These are phyloP conservation scores for Pseudomyrmex pallidus DNA, from an alignment of 1,140 invertebrate genomes.

Conservation along the genomic window DNA sequence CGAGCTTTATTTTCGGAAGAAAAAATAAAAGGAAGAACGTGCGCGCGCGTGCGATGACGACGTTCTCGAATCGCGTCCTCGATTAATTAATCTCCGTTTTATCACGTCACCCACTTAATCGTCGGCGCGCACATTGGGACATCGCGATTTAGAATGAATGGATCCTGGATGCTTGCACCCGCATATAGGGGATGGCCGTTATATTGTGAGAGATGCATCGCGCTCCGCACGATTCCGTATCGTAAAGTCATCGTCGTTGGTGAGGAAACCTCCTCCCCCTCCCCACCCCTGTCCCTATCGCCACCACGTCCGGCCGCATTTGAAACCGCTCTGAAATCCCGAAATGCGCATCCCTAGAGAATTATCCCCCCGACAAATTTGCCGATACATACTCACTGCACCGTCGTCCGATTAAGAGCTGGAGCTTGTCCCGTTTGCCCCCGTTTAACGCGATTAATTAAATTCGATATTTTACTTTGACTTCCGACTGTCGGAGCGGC, in stretches of 20 bases:
- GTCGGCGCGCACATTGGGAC: constrained; percentile 34
- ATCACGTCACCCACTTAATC: constrained; percentile 46
- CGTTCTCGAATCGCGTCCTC: neutral
- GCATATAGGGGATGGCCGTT: constrained; percentile 40
- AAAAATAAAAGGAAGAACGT: neutral
- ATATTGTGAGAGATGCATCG: constrained; percentile 37
- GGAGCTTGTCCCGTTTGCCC: neutral
- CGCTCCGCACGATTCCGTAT: constrained; percentile 36
- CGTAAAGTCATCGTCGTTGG: constrained; percentile 51
- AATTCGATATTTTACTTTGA: constrained; percentile 51
- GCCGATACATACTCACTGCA: neutral
- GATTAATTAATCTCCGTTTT: constrained; percentile 50
- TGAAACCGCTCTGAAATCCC: constrained; percentile 25
- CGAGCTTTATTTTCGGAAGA: neutral
- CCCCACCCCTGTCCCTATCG: constrained; percentile 1
- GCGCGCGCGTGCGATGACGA: neutral
- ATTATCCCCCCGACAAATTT: neutral
- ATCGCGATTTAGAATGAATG: constrained; percentile 41
- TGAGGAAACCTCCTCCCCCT: neutral
- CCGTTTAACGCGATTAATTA: constrained; percentile 27
- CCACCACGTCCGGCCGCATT: neutral
- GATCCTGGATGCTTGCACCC: constrained; percentile 50
- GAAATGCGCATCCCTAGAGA: neutral
- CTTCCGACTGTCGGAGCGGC: constrained; percentile 16
- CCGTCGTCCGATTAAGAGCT: neutral